A percentile compares a stretch with the other conserved stretches of the same genome.
These are phyloP conservation scores for Catajapyx aquilonaris DNA, from an alignment of 1,140 invertebrate genomes.

Conservation along the genomic window DNA sequence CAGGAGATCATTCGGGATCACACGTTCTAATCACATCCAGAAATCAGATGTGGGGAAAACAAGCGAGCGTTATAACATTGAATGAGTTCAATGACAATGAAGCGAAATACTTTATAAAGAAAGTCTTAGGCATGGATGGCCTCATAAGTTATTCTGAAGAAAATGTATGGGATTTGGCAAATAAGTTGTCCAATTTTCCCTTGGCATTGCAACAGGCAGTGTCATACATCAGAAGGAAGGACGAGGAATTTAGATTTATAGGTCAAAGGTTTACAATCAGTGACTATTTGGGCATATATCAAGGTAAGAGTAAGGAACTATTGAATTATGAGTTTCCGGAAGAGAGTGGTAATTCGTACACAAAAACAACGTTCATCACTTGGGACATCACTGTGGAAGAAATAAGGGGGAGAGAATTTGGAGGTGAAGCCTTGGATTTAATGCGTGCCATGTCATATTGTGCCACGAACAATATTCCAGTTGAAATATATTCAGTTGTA, in stretches of 20 bases:
- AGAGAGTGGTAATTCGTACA: slow-evolving; percentile 8
- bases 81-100: slow-evolving; percentile 7
- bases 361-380: slow-evolving; percentile 10
- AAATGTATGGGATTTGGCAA: slow-evolving; percentile 7
- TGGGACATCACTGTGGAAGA: slow-evolving; percentile 11
- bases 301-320: slow-evolving; percentile 7
- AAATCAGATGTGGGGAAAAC: slow-evolving; percentile 7
- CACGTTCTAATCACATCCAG: slow-evolving; percentile 12
- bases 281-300: slow-evolving; percentile 8
- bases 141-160: too few relatives aligned
- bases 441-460: slow-evolving; percentile 7
- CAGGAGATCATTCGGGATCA: too few relatives aligned
- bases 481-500: slow-evolving; percentile 1
- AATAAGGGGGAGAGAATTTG: slow-evolving; percentile 7
- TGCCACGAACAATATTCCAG: slow-evolving; percentile 5
- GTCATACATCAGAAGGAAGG: slow-evolving; percentile 3
- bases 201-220: slow-evolving; percentile 10
- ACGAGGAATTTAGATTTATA: slow-evolving; percentile 5
- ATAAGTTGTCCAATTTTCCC: slow-evolving; percentile 8
- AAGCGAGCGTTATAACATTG: slow-evolving; percentile 6
- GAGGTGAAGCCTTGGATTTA: slow-evolving; percentile 7
- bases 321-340: slow-evolving; percentile 7
- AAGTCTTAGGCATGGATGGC: too few relatives aligned
- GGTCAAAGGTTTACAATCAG: slow-evolving; percentile 7
- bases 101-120: slow-evolving; percentile 9